Percentiles rank a stretch among this genome's conserved stretches.
phyloP scores from a whole-genome alignment of 2,113 vertebrate genomes.

The Carlito syrichta region DNA sequence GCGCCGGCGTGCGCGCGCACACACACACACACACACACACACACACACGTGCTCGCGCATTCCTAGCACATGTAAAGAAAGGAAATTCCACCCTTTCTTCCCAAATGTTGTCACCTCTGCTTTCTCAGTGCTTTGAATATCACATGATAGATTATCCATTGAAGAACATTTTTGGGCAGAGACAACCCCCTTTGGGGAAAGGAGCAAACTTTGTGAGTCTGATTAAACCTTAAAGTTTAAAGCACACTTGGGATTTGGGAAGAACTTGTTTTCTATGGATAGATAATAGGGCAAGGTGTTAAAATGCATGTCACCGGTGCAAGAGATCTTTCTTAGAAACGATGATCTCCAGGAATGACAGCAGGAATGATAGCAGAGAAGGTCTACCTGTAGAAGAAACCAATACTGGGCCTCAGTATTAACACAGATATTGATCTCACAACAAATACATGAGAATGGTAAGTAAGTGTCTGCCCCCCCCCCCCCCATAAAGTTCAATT shows the following conservation, averaged over 20 bases:
- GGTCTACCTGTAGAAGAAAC: slow-evolving; percentile 34
- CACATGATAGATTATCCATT: slow-evolving; percentile 46
- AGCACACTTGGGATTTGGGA: slow-evolving; percentile 70
- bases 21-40: background rate
- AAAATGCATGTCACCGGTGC: slow-evolving; percentile 68
- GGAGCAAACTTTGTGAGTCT: slow-evolving; percentile 76
- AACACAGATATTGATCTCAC: slow-evolving; percentile 38
- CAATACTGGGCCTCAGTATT: slow-evolving; percentile 20
- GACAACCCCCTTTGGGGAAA: slow-evolving; percentile 57
- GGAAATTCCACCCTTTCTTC: slow-evolving; percentile 46
- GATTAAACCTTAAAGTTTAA: slow-evolving; percentile 82
- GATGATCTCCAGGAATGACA: slow-evolving; percentile 73
- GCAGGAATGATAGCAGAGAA: slow-evolving; percentile 72
- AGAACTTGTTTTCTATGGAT: slow-evolving; percentile 60
- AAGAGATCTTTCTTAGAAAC: slow-evolving; percentile 79
- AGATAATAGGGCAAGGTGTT: slow-evolving; percentile 69
- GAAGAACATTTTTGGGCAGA: background rate
- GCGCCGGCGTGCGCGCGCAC: no score
- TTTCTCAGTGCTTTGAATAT: slow-evolving; percentile 53
- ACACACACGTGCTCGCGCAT: background rate
- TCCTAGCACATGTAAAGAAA: background rate
- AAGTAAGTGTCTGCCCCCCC: background rate
- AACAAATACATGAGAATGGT: background rate
- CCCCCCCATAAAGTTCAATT: background rate
- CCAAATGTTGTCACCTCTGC: background rate